Evolutionary conservation across 2,888 invertebrate genomes (phyloP).

Genomic region (Hesperia comma): DNA sequence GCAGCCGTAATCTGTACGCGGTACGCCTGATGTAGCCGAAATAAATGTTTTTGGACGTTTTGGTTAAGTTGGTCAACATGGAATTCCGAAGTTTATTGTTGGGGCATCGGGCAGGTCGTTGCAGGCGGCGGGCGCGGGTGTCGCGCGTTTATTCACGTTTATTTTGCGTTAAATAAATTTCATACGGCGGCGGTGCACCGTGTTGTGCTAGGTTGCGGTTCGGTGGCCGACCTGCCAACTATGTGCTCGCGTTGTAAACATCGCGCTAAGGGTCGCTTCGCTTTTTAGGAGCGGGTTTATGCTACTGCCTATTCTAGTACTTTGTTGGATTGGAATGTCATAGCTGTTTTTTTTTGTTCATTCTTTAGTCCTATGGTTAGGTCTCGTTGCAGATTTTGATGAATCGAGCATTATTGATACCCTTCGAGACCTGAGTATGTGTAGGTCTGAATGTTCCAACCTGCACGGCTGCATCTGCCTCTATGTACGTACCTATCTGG

Average conservation of each 20-base stretch:
- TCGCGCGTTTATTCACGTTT: conserved; percentile 28
- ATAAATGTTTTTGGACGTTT: conserved; percentile 20
- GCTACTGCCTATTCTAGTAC: neutral
- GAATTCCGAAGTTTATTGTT: conserved; percentile 31
- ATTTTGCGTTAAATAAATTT: conserved; percentile 36
- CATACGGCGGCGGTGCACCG: conserved; percentile 31
- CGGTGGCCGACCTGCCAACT: conserved; percentile 22
- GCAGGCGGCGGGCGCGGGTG: conserved; percentile 13
- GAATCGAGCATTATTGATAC: no score
- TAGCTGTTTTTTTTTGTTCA: no score
- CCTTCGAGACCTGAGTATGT: no score
- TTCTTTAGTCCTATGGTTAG: no score
- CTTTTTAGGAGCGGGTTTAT: neutral
- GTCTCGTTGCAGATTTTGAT: no score
- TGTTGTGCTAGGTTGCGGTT: conserved; percentile 36
- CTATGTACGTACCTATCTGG: no score
- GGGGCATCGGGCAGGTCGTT: conserved; percentile 21
- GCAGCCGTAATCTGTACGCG: neutral
- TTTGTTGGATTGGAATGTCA: neutral
- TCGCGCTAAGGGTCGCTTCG: conserved; percentile 5
- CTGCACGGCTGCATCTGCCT: no score
- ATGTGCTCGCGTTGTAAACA: conserved; percentile 17
- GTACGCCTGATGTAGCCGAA: neutral
- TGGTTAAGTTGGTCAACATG: conserved; percentile 23
- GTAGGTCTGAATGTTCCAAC: no score